Evolutionary conservation across 2,797 vertebrate genomes (phyloP), one percentile per base, ranked within the genome.

Genomic region (Carcharodon carcharias): DNA sequence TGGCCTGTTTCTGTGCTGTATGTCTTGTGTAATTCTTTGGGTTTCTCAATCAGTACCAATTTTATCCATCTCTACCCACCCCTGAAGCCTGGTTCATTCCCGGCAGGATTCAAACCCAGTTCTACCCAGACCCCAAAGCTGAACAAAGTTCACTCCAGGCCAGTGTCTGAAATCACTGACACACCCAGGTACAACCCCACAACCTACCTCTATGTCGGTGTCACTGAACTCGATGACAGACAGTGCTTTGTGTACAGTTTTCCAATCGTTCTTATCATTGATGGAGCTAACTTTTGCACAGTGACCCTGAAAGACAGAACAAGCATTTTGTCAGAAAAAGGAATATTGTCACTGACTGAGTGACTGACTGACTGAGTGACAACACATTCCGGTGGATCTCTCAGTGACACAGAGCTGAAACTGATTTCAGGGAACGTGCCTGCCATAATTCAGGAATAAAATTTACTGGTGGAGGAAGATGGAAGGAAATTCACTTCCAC

Each of bases 251-350:
- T 98, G 98, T 97, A 99, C 99, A 0, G 98, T 96, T 97, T 99
- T 99, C 99, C 99, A 99, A 65, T 99, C 99, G 0, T 97, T 99
- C 97, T 99, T 99, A 96, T 99, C 99, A 1, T 99, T 99, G 97
- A 99, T 99, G 97, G 99, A 99, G 97, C 99, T 99, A 96, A 99
- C 99, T 97, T 99, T 99, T 96, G 99, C 99, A 97, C 99, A 99
- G 97, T 99, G 99, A 92, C 99, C 99, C 99, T 99, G 96, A n/a
- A 96, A 97, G 54, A 97, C 0, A 96, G 6, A 54, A 0, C 77
- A 16, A n/a, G 11, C 26, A 89, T 7, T 16, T 28, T 5, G 9
- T 89, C 54, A 35, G 87, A 35, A 28, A 31, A 28, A 26, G 54
- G 26, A 89, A 26, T 26, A 18, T 4, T 58, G 9, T 11, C 87